phyloP scores from a whole-genome alignment of 2,888 invertebrate genomes.

The Drosophila histrio region DNA sequence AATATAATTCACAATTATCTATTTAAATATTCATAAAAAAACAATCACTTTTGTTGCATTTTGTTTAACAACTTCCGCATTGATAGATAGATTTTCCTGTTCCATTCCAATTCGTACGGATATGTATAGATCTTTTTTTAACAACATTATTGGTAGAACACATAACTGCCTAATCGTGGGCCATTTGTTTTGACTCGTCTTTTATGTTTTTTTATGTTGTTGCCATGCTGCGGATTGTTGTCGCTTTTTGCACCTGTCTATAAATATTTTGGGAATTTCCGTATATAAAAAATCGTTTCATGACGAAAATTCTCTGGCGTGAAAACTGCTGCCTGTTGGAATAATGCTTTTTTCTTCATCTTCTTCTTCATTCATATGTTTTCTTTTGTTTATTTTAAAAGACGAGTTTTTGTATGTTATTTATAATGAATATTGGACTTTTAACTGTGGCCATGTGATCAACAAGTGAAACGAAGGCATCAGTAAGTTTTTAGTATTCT shows the following conservation, averaged over 20 bases:
- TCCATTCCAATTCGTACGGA: background rate
- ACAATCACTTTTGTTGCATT: background rate
- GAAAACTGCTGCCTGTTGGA: constrained; percentile 23
- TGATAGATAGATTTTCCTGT: background rate
- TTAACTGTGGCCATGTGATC: constrained; percentile 33
- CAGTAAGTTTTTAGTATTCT: constrained; percentile 40
- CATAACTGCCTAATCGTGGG: constrained; percentile 10
- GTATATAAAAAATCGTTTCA: constrained; percentile 23
- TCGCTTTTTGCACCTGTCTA: constrained; percentile 7
- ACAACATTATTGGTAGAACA: constrained; percentile 7
- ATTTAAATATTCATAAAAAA: too few species aligned
- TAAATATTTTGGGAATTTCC: constrained; percentile 42
- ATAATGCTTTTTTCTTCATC: constrained; percentile 13
- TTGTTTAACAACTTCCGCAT: background rate
- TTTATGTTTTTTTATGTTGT: constrained; percentile 13
- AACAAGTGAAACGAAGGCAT: constrained; percentile 31
- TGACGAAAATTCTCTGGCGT: constrained; percentile 42
- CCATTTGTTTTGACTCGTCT: constrained; percentile 2
- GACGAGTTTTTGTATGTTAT: constrained; percentile 33
- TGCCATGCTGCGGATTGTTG: constrained; percentile 30
- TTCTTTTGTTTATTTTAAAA: constrained; percentile 35
- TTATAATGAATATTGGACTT: constrained; percentile 32
- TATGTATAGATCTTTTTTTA: background rate
- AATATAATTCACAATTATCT: too few species aligned
- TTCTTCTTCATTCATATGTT: constrained; percentile 11